phyloP scores from a whole-genome alignment of 2,888 invertebrate species.

The Limnephilus rhombicus region DNA sequence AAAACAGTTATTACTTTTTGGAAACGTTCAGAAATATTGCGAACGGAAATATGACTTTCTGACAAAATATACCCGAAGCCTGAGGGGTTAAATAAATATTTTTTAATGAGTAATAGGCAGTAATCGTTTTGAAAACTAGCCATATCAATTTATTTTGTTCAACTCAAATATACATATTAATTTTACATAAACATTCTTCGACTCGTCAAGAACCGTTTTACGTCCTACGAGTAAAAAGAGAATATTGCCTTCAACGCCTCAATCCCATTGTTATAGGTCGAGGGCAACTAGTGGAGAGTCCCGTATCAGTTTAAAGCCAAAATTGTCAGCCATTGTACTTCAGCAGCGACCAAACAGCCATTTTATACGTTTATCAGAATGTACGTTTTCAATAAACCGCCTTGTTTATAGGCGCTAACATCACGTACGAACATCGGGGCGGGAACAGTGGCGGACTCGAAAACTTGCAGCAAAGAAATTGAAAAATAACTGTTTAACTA shows the following conservation, averaged over 20 bases:
- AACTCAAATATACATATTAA: too few relatives aligned
- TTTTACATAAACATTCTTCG: too few relatives aligned
- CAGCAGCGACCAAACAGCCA: slow-evolving; percentile 20
- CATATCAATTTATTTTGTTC: too few relatives aligned
- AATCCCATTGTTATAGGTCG: not conserved
- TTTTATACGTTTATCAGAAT: slow-evolving; percentile 35
- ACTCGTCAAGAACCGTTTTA: not conserved
- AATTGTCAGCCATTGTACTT: slow-evolving; percentile 30
- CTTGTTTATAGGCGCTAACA: slow-evolving; percentile 38
- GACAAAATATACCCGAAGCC: too few relatives aligned
- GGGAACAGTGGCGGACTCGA: not conserved
- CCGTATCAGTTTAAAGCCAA: slow-evolving; percentile 40
- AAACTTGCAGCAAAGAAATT: not conserved
- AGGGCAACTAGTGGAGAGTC: not conserved
- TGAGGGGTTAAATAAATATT: too few relatives aligned
- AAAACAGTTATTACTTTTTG: too few relatives aligned
- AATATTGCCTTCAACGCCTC: not conserved
- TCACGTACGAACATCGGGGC: slow-evolving; percentile 21
- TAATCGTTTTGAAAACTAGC: too few relatives aligned
- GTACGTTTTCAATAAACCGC: slow-evolving; percentile 47
- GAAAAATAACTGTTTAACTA: too few relatives aligned
- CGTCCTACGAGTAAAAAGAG: not conserved
- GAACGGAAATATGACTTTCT: too few relatives aligned
- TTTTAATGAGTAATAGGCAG: too few relatives aligned
- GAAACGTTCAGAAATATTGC: too few relatives aligned